Base-by-base conservation (phyloP, 2,797 vertebrate species). In the Arnoldichthys spilopterus region DNA sequence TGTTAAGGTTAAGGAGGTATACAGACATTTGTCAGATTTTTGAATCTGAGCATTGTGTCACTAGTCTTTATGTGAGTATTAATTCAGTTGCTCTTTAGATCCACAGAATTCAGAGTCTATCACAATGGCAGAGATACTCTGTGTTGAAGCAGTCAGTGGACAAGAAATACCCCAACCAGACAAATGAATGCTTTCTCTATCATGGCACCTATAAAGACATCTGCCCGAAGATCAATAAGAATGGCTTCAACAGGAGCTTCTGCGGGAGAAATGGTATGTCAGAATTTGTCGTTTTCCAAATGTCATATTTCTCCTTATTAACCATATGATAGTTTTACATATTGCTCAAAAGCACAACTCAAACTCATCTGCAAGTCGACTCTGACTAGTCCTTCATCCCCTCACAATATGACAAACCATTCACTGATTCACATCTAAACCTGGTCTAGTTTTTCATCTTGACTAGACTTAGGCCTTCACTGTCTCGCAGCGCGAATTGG, bases 221-320 rank as follows among this genome's bases (percentile, higher is more conserved):
- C 40, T 82, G 82, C 72, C 76, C 84, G n/a, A 90, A 87, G 70
- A 87, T 90, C 80, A 89, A 88, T 47, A 77, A 34, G 9, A 82
- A 77, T 1, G 90, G 90, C 37, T 90, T 91, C 81, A 91, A 91
- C 82, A 85, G 90, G 45, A 89, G 89, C 63, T 91, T 91, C 81
- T 90, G 86, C 49, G 89, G 90, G 30, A 90, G 83, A 77, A 91
- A 91, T 16, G 90, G 89, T 91, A 77, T 0, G 7, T 43, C 43
- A 16, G 8, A 37, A 8, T 37, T 37, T 37, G 34, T n/a, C n/a
- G n/a, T 37, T 37, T 37, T 37, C 7, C 7, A 37, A 37, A n/a
- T n/a, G 34, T 7, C 34, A 37, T 37, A 37, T 43, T 43, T 43
- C 40, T 43, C 40, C 11, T 43, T 43, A 43, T 4, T 43, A 43